Percentiles rank a stretch among this genome's conserved stretches.
These are phyloP conservation scores for Echiichthys vipera DNA, from an alignment of 2,797 vertebrate genomes.

Conservation along the genomic window DNA sequence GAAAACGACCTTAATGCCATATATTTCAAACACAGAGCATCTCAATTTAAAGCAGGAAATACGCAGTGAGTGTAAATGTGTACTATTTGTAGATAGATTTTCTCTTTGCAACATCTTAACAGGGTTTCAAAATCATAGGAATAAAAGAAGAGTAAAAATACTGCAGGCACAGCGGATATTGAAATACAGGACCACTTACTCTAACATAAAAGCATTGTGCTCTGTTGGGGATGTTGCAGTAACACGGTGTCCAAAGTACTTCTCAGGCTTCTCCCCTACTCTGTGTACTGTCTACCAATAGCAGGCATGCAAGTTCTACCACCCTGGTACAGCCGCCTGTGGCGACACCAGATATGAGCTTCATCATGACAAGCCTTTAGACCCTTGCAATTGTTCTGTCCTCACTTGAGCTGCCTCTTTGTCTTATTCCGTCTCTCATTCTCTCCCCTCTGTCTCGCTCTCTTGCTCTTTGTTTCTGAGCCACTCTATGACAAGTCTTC, in stretches of 20 bases:
- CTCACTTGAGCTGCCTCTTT: conserved; percentile 46
- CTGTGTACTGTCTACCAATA: conserved; percentile 2
- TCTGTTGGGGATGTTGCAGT: neutral
- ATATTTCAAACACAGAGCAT: neutral
- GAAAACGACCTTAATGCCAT: neutral
- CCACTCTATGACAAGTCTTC: conserved; percentile 42
- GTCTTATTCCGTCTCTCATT: conserved; percentile 33
- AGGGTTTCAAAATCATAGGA: neutral
- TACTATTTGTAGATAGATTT: neutral
- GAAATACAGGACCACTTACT: neutral
- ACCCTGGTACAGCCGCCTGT: conserved; percentile 9
- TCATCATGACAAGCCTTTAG: conserved; percentile 45
- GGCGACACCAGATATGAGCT: conserved; percentile 31
- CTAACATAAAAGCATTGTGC: neutral
- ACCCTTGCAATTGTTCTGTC: conserved; percentile 42
- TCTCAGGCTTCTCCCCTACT: neutral
- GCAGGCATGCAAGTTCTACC: conserved; percentile 26
- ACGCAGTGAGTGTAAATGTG: neutral
- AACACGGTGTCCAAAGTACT: neutral
- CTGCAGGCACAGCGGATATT: neutral
- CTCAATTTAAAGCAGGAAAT: neutral
- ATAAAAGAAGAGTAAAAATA: neutral
- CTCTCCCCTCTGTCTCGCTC: conserved; percentile 7
- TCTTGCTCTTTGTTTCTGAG: conserved; percentile 28
- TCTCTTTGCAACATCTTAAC: neutral